Conservation (phyloP, 2,888 invertebrate genomes). For the Hedya salicella region DNA sequence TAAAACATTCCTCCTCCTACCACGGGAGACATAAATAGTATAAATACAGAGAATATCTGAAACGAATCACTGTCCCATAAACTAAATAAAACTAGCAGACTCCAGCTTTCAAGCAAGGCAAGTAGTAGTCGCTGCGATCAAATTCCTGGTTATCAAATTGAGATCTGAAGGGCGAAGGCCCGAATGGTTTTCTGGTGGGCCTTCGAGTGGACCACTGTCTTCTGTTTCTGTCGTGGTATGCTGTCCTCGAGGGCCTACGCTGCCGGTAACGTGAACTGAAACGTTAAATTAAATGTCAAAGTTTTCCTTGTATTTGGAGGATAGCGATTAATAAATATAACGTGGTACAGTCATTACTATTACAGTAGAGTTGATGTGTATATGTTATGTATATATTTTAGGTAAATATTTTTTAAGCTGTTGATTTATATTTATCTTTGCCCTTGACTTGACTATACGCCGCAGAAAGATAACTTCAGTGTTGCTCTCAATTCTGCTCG, state of each 20-base stretch:
- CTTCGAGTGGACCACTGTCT: slow-evolving; percentile 65
- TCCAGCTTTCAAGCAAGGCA: slow-evolving; percentile 68
- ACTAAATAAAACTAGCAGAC: slow-evolving; percentile 57
- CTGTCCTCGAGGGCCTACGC: slow-evolving; percentile 65
- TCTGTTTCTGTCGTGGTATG: slow-evolving; percentile 69
- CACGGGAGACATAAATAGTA: not conserved
- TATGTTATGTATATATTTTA: too few species aligned
- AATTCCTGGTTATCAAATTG: slow-evolving; percentile 62
- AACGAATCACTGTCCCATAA: slow-evolving; percentile 6
- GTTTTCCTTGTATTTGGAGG: not conserved
- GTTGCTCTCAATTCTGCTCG: too few species aligned
- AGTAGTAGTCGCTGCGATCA: slow-evolving; percentile 59
- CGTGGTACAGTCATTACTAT: too few species aligned
- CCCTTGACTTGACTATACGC: too few species aligned
- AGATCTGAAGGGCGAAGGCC: slow-evolving; percentile 47
- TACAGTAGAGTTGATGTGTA: too few species aligned
- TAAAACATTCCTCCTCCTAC: not conserved
- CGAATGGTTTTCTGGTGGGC: slow-evolving; percentile 49
- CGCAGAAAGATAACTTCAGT: too few species aligned
- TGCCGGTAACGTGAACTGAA: slow-evolving; percentile 64
- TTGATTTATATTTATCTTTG: too few species aligned
- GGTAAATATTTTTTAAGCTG: too few species aligned
- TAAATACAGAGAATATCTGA: not conserved
- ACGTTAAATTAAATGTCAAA: not conserved
- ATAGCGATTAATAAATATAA: too few species aligned